Base-by-base conservation (phyloP, 2,797 vertebrate genomes). In the Trachops cirrhosus region DNA sequence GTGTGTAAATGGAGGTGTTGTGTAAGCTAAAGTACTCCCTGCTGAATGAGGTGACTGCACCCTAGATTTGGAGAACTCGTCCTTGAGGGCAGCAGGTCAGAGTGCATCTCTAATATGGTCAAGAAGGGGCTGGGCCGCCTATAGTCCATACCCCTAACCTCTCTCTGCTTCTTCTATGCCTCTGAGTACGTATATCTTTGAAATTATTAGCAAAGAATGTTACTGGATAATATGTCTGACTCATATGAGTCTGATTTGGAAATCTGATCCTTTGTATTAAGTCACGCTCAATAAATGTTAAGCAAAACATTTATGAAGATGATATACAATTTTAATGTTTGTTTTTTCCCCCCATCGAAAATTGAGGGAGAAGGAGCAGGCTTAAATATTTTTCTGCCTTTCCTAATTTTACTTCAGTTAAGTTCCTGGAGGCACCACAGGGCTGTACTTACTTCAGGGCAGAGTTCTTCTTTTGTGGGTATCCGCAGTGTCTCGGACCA, bases 341-440 rank as follows among this genome's bases (percentile, higher is more conserved):
- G 46, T 0, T 14, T 34, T 82, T 59, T 74, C 6, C 22, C 62
- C 32, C 62, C 32, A n/a, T 73, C 37, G 37, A 68, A 87, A 94
- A 94, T 79, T 62, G 41, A 95, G 9, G 21, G 71, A 77, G 50
- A 18, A 79, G 24, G 34, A 46, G 0, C 29, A 59, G 10, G 75
- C 59, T 93, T 78, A 74, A 95, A 79, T 59, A 91, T 94, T 94
- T 95, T 94, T 83, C 64, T 84, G 46, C 26, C 50, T 95, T 70
- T 94, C 12, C 54, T 85, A 80, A 86, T 85, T 96, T 91, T 88
- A 94, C 73, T 86, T 96, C 62, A 68, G 73, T 86, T 91, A 86
- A 86, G 78, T 86, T 97, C 79, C 68, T 78, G 4, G 71, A 68
- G 59, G 26, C 32, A 26, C 8, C 26, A 67, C 2, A 62, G 24